phyloP scores from a whole-genome alignment of 2,888 invertebrate genomes.

The Coecobrya sp. region DNA sequence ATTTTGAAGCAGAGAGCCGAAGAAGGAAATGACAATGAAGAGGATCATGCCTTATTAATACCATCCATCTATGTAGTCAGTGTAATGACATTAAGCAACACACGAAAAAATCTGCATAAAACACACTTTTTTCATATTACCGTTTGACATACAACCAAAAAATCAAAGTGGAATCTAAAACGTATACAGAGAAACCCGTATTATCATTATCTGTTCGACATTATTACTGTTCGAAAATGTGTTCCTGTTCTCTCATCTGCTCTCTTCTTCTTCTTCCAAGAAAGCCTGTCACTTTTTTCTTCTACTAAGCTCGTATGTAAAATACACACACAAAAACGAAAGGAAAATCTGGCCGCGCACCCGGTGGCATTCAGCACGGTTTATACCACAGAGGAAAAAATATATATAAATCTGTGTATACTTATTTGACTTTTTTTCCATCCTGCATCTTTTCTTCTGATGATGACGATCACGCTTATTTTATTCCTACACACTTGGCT shows the following conservation, averaged over 20 bases:
- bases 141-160: conserved; percentile 40
- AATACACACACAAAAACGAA: conserved; percentile 12
- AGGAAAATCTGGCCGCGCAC: conserved; percentile 65
- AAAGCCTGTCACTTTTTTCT: conserved; percentile 41
- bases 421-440: no score
- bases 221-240: background rate
- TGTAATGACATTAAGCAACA: background rate
- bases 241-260: conserved; percentile 10
- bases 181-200: conserved; percentile 22
- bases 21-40: conserved; percentile 38
- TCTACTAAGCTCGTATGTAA: background rate
- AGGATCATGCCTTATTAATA: conserved; percentile 15
- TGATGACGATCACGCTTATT: conserved; percentile 73
- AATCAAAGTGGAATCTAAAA: background rate
- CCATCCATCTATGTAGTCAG: no score
- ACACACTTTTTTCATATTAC: background rate
- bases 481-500: conserved; percentile 75
- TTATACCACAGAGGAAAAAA: conserved; percentile 39
- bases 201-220: conserved; percentile 23
- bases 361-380: conserved; percentile 68
- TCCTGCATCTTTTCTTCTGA: conserved; percentile 53
- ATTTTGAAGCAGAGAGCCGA: background rate
- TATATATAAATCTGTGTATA: background rate
- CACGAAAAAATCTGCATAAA: background rate
- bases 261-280: background rate